phyloP scores from a whole-genome alignment of 2,113 vertebrate species.

The Cathartes aura region DNA sequence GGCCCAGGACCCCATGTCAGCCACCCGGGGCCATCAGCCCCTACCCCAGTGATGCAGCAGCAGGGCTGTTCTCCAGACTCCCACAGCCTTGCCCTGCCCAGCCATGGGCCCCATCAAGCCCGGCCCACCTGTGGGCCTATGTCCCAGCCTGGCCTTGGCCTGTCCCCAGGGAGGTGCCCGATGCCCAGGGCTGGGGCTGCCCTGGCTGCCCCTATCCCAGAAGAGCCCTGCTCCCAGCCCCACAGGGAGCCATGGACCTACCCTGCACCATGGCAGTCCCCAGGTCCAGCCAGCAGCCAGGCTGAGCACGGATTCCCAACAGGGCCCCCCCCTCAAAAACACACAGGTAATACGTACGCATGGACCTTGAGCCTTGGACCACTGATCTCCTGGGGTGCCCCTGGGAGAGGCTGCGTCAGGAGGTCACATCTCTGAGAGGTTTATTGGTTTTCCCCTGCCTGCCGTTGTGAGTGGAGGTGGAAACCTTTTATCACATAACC shows the following conservation, averaged over 20 bases:
- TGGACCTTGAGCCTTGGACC: not conserved
- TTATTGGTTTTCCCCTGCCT: not conserved
- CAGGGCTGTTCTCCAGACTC: not conserved
- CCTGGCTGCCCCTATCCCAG: not conserved
- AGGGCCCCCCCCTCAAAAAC: not conserved
- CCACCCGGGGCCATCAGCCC: not conserved
- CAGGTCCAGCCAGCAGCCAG: not conserved
- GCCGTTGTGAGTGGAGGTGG: not conserved
- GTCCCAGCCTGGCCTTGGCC: rapidly evolving
- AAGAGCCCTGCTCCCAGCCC: not conserved
- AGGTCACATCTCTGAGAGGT: not conserved
- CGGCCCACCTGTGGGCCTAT: too few relatives aligned
- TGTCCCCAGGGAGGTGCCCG: not conserved
- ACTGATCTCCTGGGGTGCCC: not conserved
- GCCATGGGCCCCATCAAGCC: too few relatives aligned
- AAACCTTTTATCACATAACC: not conserved
- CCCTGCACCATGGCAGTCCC: not conserved
- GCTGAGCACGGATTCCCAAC: not conserved
- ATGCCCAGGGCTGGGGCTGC: not conserved
- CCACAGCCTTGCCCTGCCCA: too few relatives aligned
- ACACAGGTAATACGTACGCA: not conserved
- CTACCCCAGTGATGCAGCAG: not conserved
- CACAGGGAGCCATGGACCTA: not conserved
- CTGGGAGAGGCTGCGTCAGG: rapidly evolving
- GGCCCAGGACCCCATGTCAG: not conserved